Evolutionary conservation across 1,140 invertebrate species (phyloP).

Genomic region (Cydia strobilella): DNA sequence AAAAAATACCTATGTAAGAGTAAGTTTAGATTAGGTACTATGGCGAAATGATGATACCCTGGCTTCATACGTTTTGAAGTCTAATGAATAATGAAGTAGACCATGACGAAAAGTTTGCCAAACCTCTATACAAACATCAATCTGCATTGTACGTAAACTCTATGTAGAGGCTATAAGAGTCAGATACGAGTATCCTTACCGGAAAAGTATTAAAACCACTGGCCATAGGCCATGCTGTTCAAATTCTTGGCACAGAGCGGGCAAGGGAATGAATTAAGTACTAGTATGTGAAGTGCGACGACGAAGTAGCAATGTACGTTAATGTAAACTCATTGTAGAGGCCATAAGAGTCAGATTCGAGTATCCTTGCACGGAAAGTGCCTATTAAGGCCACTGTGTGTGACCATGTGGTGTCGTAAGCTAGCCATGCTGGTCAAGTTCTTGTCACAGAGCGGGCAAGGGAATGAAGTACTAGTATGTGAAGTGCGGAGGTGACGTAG

Average conservation of each 20-base stretch:
- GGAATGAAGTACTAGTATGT: not conserved
- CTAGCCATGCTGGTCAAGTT: slow-evolving; percentile 53
- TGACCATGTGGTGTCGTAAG: slow-evolving; percentile 67
- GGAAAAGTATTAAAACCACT: slow-evolving; percentile 56
- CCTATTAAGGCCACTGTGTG: slow-evolving; percentile 61
- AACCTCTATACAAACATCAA: too few species aligned
- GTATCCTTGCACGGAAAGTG: too few species aligned
- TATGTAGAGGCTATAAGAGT: too few species aligned
- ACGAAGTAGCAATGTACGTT: too few species aligned
- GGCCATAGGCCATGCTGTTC: slow-evolving; percentile 50
- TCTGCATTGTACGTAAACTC: too few species aligned
- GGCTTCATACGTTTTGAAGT: too few species aligned
- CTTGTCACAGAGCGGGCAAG: slow-evolving; percentile 70
- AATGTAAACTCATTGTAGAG: too few species aligned
- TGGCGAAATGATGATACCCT: not conserved
- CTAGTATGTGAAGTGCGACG: too few species aligned
- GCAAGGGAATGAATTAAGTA: slow-evolving; percentile 60
- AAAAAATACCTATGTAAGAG: not conserved
- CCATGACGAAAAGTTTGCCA: too few species aligned
- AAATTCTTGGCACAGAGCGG: slow-evolving; percentile 66
- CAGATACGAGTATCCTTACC: slow-evolving; percentile 42
- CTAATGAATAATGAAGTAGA: too few species aligned
- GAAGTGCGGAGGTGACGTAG: slow-evolving; percentile 61
- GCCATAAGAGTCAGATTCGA: too few species aligned
- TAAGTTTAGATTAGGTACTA: not conserved